Evolutionary conservation across 2,888 invertebrate genomes (phyloP), one percentile per base, ranked within the genome.

Genomic region (Ophion obscuratus): DNA sequence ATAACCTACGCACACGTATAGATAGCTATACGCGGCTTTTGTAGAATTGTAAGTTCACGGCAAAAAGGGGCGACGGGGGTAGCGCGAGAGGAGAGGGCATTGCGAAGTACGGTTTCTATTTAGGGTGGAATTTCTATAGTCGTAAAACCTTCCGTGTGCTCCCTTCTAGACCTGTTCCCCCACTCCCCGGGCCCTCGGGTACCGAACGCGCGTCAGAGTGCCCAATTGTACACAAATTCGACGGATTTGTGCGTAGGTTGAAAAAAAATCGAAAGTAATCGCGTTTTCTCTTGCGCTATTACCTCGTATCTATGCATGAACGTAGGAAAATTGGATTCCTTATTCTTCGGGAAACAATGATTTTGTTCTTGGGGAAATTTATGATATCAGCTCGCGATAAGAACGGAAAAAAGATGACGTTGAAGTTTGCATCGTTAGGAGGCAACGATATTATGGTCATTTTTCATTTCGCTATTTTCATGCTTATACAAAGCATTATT

Each of bases 71-170:
- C 40, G 36, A 36, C 61, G 2, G 47, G 20, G 31, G 53, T 17
- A 44, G 27, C 53, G 24, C 24, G 27, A 27, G 24, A 47, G 62
- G 47, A 64, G 53, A 64, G 53, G 27, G 14, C 2, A 64, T 53
- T 53, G 53, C 20, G 66, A 47, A 76, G 75, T 27, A 64, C 44
- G 75, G 14, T 75, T 64, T 44, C 75, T 64, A 47, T 76, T 64
- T 31, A 66, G 76, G 66, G 66, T 66, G 31, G 66, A 76, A 76
- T 76, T 76, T 76, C 76, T 76, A 76, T 66, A 57, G 76, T 53
- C 76, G 36, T 76, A 76, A 76, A 76, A 66, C 76, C 76, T 66
- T 76, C 57, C 20, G 75, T 57, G 75, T 57, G 20, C 53, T 76
- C 53, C 76, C 76, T 66, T 66, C 57, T 20, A 31, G 31, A 66